Evolutionary conservation across 2,113 vertebrate genomes (phyloP).

Genomic region (Nothocercus julius): DNA sequence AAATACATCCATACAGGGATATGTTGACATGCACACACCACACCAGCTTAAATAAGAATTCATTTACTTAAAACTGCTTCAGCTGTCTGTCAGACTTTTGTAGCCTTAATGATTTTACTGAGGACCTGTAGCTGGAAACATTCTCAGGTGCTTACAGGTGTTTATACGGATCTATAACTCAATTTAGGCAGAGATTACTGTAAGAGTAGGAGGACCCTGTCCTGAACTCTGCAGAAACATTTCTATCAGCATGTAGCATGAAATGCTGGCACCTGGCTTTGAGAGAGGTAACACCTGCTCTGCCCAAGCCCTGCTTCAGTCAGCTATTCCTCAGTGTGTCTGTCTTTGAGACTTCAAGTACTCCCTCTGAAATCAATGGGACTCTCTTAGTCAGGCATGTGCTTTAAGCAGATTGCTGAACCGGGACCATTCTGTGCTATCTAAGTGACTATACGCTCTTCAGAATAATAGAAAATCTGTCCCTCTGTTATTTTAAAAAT

Average conservation of each 20-base stretch:
- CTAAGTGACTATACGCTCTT: neutral
- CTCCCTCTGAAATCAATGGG: neutral
- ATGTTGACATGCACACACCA: neutral
- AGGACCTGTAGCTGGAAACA: neutral
- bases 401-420: slow-evolving; percentile 27
- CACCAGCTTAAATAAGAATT: neutral
- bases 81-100: neutral
- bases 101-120: neutral
- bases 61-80: rapidly evolving
- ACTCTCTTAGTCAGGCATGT: neutral
- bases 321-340: neutral
- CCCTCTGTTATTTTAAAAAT: slow-evolving; percentile 25
- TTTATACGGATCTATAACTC: neutral
- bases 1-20: rapidly evolving
- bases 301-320: neutral
- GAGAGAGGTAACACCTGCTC: neutral
- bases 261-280: neutral
- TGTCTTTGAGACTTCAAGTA: neutral
- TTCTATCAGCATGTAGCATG: rapidly evolving
- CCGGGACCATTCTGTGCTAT: slow-evolving; percentile 9
- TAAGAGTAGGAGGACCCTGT: neutral
- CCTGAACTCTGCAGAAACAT: neutral
- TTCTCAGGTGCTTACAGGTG: neutral
- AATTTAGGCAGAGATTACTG: neutral
- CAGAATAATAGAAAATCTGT: slow-evolving; percentile 44